Conservation (phyloP, 2,888 invertebrate species). For the Rapana venosa region DNA sequence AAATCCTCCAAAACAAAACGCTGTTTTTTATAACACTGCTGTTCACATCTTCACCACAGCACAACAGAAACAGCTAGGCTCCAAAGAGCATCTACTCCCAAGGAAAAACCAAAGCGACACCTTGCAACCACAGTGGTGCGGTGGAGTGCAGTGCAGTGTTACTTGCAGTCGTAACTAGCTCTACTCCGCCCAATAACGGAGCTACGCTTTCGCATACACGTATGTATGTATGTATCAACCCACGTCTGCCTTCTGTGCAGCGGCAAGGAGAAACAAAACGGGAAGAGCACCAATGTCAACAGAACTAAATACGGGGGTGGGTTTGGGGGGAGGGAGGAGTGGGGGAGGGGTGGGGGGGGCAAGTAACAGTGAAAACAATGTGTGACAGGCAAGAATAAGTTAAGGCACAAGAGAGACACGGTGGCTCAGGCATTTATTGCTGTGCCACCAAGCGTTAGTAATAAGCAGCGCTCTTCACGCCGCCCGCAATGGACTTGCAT, state of each 20-base stretch:
- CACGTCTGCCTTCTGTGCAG: background rate
- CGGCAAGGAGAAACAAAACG: background rate
- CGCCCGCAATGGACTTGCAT: background rate
- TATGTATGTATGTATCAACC: background rate
- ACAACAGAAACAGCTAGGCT: too few relatives aligned
- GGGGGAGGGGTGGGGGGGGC: background rate
- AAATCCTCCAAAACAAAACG: too few relatives aligned
- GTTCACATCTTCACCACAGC: too few relatives aligned
- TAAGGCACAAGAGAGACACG: background rate
- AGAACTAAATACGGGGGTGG: background rate
- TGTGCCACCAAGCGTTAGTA: conserved; percentile 3
- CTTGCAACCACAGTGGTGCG: background rate
- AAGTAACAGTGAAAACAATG: background rate
- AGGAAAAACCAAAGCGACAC: background rate
- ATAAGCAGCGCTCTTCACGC: background rate
- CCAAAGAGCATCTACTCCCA: background rate
- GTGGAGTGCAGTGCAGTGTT: background rate
- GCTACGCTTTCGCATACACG: background rate
- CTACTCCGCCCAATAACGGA: background rate
- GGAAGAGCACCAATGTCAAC: background rate
- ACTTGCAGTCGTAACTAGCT: background rate
- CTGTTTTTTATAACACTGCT: too few relatives aligned
- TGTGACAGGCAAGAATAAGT: background rate
- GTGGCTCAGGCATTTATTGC: background rate
- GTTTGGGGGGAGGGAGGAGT: too few relatives aligned